Conservation (phyloP, 2,888 invertebrate genomes). For the Callimorpha dominula region DNA sequence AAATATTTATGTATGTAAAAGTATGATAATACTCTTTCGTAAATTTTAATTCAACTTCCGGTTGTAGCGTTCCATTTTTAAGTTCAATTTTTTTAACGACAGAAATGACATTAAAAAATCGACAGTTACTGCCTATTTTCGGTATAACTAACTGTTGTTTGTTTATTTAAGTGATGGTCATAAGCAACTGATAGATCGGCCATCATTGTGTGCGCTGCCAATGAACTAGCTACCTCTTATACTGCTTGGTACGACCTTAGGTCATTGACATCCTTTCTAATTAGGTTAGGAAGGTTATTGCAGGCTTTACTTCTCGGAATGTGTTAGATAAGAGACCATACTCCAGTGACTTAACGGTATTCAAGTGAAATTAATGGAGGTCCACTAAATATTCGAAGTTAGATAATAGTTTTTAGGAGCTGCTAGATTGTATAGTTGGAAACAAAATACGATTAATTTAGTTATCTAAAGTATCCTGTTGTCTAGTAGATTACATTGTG, state of each 20-base stretch:
- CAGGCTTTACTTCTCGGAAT: conserved; percentile 15
- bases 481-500: no score
- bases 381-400: not conserved
- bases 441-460: no score
- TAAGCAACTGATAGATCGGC: conserved; percentile 12
- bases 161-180: conserved; percentile 7
- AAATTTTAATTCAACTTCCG: not conserved
- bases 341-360: not conserved
- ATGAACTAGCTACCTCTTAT: conserved; percentile 13
- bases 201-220: conserved; percentile 16
- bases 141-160: conserved; percentile 7
- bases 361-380: not conserved
- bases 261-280: conserved; percentile 29
- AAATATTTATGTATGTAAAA: not conserved
- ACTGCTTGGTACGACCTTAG: conserved; percentile 18
- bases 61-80: not conserved
- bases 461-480: no score
- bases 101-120: not conserved
- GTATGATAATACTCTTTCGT: not conserved
- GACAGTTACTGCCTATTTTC: conserved; percentile 10
- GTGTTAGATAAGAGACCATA: conserved; percentile 16
- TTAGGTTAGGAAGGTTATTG: conserved; percentile 30
- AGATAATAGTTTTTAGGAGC: not conserved
- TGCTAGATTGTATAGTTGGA: no score
- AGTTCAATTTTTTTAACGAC: not conserved